phyloP scores from a whole-genome alignment of 2,888 invertebrate species.

The Rotaria sp. region DNA sequence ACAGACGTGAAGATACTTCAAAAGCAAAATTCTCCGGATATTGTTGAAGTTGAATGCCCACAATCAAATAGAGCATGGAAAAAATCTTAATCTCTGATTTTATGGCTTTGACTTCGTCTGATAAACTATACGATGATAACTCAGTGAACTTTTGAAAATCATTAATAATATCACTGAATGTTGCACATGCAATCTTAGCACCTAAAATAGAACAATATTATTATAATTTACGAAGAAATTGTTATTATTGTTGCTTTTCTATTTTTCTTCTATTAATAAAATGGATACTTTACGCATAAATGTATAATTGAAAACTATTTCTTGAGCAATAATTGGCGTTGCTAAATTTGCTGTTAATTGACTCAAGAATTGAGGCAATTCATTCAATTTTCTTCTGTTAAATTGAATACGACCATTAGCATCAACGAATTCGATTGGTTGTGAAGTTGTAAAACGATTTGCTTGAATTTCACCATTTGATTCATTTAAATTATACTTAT shows the following conservation, averaged over 20 bases:
- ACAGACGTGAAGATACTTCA: neutral
- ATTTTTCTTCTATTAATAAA: too few species aligned
- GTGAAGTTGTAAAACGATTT: constrained; percentile 27
- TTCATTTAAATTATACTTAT: constrained; percentile 31
- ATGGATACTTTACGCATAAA: constrained; percentile 3
- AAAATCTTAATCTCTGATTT: neutral
- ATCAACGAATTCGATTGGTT: constrained; percentile 33
- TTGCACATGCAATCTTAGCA: neutral
- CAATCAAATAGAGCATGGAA: neutral
- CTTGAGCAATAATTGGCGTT: neutral
- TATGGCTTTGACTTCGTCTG: neutral
- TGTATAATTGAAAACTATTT: constrained; percentile 29
- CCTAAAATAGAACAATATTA: neutral
- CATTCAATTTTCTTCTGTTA: constrained; percentile 35
- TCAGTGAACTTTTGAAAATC: neutral
- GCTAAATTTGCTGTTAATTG: constrained; percentile 25
- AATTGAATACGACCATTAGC: constrained; percentile 1
- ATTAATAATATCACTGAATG: constrained; percentile 18
- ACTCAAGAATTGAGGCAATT: constrained; percentile 28
- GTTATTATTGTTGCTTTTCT: too few species aligned
- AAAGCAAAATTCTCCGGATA: neutral
- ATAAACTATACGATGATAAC: neutral
- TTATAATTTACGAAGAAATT: neutral
- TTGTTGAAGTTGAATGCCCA: constrained; percentile 3
- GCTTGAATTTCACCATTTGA: constrained; percentile 1